phyloP scores from a whole-genome alignment of 2,113 vertebrate genomes.

The Lepidothrix coronata region DNA sequence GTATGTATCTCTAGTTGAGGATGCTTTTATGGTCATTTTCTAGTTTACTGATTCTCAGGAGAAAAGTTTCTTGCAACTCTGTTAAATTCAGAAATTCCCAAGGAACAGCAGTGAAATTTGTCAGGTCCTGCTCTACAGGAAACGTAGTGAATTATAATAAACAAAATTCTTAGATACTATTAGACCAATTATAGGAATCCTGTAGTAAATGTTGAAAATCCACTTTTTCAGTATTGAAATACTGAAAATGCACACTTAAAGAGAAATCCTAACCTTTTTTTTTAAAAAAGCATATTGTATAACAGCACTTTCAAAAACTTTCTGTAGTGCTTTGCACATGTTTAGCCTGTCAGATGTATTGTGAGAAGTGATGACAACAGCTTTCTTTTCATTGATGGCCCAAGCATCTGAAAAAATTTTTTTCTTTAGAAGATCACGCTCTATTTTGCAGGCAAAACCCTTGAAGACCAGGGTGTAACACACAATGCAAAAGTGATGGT shows the following conservation, averaged over 20 bases:
- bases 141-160: neutral
- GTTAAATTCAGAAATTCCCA: neutral
- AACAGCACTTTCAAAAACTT: neutral
- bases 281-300: neutral
- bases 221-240: neutral
- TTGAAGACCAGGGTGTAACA: constrained; percentile 86
- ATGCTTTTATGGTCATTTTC: neutral
- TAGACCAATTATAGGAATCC: neutral
- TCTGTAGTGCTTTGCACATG: neutral
- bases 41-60: neutral
- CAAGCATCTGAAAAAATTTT: neutral
- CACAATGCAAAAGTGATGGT: constrained; percentile 94
- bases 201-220: neutral
- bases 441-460: constrained; percentile 71
- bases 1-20: constrained; percentile 59
- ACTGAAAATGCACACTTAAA: neutral
- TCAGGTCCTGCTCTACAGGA: neutral
- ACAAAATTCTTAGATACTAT: neutral
- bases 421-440: neutral
- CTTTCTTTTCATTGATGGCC: neutral
- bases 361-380: neutral
- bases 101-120: neutral
- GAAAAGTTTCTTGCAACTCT: neutral
- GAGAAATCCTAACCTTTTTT: neutral
- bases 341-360: neutral